phyloP scores from a whole-genome alignment of 2,888 invertebrate genomes.

The Merodon equestris region DNA sequence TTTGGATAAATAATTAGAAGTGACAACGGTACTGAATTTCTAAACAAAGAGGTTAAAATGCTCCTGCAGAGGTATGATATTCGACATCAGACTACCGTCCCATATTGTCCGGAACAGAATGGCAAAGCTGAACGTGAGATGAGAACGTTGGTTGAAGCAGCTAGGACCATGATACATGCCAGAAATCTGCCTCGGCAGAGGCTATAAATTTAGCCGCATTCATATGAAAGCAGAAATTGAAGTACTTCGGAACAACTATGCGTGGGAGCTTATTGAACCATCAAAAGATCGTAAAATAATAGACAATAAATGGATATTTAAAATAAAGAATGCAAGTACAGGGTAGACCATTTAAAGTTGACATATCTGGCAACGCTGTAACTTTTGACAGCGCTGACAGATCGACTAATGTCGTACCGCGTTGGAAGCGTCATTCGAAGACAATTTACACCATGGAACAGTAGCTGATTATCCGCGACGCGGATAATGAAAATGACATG shows the following conservation, averaged over 20 bases:
- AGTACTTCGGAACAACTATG: not conserved
- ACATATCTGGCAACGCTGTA: no score
- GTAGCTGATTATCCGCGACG: no score
- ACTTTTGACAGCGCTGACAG: no score
- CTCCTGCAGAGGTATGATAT: not conserved
- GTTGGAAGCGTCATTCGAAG: no score
- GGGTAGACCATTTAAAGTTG: no score
- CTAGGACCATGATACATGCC: constrained; percentile 8
- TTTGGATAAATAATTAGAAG: not conserved
- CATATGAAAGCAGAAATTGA: not conserved
- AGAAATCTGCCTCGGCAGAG: constrained; percentile 2
- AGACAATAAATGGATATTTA: not conserved
- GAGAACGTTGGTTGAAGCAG: constrained; percentile 4
- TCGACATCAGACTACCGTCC: constrained; percentile 1
- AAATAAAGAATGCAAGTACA: no score
- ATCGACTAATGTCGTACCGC: no score
- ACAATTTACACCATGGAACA: no score
- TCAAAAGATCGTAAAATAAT: constrained; percentile 4
- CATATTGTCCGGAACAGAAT: constrained; percentile 6
- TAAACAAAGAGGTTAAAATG: constrained; percentile 2
- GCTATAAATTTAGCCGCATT: constrained; percentile 5
- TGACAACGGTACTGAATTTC: constrained; percentile 2
- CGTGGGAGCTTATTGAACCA: constrained; percentile 2
- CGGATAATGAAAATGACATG: no score
- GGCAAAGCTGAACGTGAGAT: constrained; percentile 3